Conservation (phyloP, 1,140 invertebrate species). For the Drosophila repleta region DNA sequence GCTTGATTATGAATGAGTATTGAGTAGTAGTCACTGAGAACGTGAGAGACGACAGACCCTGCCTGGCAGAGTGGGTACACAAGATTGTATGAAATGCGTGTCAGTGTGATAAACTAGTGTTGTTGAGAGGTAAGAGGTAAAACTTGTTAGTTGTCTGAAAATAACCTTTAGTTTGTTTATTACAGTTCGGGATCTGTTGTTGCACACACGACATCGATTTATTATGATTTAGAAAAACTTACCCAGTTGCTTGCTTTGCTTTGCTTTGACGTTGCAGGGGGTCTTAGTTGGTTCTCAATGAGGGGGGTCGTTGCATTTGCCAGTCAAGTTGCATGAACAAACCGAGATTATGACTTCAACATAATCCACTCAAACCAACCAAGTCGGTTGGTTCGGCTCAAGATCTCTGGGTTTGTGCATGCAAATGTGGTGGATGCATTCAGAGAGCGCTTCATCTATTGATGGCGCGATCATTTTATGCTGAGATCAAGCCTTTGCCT, state of each 20-base stretch:
- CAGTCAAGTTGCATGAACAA: slow-evolving; percentile 39
- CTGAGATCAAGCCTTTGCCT: slow-evolving; percentile 20
- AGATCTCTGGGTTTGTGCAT: slow-evolving; percentile 44
- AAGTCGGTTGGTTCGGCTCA: background rate
- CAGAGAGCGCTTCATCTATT: slow-evolving; percentile 32
- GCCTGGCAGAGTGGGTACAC: slow-evolving; percentile 15
- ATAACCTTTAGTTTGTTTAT: slow-evolving; percentile 61
- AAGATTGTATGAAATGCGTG: slow-evolving; percentile 29
- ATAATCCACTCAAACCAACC: too few species aligned
- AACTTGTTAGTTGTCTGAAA: slow-evolving; percentile 57
- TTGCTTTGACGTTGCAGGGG: slow-evolving; percentile 48
- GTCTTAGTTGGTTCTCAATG: slow-evolving; percentile 42
- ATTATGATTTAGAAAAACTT: slow-evolving; percentile 50
- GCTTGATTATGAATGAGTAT: slow-evolving; percentile 24
- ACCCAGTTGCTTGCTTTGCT: slow-evolving; percentile 36
- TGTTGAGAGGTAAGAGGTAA: background rate
- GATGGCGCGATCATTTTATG: slow-evolving; percentile 73
- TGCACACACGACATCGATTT: slow-evolving; percentile 50
- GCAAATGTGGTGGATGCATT: slow-evolving; percentile 35
- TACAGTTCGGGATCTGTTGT: slow-evolving; percentile 34
- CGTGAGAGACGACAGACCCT: slow-evolving; percentile 39
- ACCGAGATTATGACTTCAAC: slow-evolving; percentile 25
- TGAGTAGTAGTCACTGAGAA: slow-evolving; percentile 50
- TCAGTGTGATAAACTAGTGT: slow-evolving; percentile 40
- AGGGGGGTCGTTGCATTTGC: slow-evolving; percentile 6